Conservation (phyloP, 2,797 vertebrate genomes). For the Anguilla marmorata region DNA sequence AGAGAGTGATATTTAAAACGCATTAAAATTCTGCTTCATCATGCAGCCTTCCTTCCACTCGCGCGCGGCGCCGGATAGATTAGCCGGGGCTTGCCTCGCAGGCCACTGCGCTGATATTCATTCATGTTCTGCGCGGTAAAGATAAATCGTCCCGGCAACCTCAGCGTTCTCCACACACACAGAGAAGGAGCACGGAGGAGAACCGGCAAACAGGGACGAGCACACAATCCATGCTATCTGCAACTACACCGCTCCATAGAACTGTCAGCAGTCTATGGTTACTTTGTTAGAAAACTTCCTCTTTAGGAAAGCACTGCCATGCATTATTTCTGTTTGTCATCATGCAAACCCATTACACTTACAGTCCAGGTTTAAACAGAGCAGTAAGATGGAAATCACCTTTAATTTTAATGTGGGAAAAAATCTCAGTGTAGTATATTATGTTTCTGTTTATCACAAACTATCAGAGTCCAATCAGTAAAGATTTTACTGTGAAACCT, state of each 20-base stretch:
- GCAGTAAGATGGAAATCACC: not conserved
- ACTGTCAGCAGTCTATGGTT: not conserved
- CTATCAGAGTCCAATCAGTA: not conserved
- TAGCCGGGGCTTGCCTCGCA: not conserved
- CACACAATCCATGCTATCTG: not conserved
- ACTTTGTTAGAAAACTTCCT: not conserved
- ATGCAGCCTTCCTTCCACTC: not conserved
- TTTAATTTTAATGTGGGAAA: not conserved
- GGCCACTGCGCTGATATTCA: not conserved
- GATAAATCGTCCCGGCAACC: not conserved
- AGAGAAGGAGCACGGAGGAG: not conserved
- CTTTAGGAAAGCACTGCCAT: not conserved
- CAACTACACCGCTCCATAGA: not conserved
- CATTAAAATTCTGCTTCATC: conserved; percentile 15
- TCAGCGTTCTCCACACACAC: not conserved
- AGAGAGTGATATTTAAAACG: not conserved
- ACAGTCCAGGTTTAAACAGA: not conserved
- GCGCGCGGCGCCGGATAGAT: not conserved
- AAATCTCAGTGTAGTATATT: not conserved
- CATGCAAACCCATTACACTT: not conserved
- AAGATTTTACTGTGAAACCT: not conserved
- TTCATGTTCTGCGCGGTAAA: not conserved
- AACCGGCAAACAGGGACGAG: not conserved
- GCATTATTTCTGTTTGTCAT: not conserved
- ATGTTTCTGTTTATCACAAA: not conserved